These are phyloP conservation scores for Sthenelais limicola DNA, from an alignment of 2,888 invertebrate genomes.

Conservation along the genomic window DNA sequence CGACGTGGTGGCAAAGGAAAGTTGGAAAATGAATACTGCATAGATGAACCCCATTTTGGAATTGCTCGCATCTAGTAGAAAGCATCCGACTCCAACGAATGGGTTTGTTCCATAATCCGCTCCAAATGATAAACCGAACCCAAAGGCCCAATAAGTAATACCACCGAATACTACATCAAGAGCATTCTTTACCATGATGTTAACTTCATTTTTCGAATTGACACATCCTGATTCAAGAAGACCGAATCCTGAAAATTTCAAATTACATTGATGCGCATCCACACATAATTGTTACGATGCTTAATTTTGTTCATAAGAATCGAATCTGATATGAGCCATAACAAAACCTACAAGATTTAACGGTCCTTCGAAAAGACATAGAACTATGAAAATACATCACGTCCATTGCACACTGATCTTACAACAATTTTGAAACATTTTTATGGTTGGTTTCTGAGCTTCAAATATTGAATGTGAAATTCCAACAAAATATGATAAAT, in stretches of 20 bases:
- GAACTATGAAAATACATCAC: no score
- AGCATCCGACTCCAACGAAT: constrained; percentile 61
- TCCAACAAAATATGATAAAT: no score
- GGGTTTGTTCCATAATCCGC: constrained; percentile 65
- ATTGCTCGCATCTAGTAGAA: constrained; percentile 69
- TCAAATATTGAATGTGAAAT: no score
- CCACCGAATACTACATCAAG: constrained; percentile 94
- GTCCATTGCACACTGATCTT: no score
- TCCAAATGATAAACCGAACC: constrained; percentile 91
- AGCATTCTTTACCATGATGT: constrained; percentile 97
- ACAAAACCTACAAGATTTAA: no score
- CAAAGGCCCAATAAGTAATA: constrained; percentile 94
- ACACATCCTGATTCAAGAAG: constrained; percentile 94
- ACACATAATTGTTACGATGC: no score
- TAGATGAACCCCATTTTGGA: constrained; percentile 43
- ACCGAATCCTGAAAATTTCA: constrained; percentile 93
- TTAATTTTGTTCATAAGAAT: no score
- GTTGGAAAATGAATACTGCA: constrained; percentile 47
- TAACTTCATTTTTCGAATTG: constrained; percentile 85
- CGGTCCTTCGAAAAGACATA: no score
- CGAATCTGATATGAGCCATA: no score
- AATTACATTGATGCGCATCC: no score
- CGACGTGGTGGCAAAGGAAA: constrained; percentile 89
- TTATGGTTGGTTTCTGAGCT: no score
- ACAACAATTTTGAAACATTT: no score